Conservation (phyloP, 1,140 invertebrate genomes). For the Pollicipes pollicipes region DNA sequence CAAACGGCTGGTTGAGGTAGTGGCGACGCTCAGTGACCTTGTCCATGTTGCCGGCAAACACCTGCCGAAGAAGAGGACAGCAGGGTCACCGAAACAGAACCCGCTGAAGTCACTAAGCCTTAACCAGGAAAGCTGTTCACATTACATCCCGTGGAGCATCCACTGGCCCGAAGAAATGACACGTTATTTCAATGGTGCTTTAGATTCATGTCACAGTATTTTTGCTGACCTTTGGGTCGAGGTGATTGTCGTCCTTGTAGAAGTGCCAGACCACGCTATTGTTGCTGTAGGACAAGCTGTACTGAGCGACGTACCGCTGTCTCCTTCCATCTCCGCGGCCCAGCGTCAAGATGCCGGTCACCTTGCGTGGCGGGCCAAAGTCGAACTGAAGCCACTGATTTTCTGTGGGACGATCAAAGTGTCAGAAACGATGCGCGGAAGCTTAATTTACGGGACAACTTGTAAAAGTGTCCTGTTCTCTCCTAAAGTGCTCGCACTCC, state of each 20-base stretch:
- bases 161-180: background rate
- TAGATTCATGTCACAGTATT: background rate
- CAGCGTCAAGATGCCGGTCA: constrained; percentile 34
- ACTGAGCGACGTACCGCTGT: constrained; percentile 37
- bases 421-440: too few species aligned
- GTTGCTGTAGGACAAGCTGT: constrained; percentile 38
- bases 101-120: too few species aligned
- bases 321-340: constrained; percentile 35
- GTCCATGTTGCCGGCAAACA: constrained; percentile 38
- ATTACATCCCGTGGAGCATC: too few species aligned
- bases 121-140: too few species aligned
- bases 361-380: constrained; percentile 33
- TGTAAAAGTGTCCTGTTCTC: too few species aligned
- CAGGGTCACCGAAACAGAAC: too few species aligned
- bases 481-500: too few species aligned
- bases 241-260: constrained; percentile 38
- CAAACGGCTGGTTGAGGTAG: constrained; percentile 36
- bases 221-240: constrained; percentile 33
- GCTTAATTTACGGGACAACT: too few species aligned
- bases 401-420: constrained; percentile 21
- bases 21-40: constrained; percentile 33
- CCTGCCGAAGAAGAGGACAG: constrained; percentile 21
- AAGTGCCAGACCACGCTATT: constrained; percentile 36
- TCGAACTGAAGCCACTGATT: constrained; percentile 40
- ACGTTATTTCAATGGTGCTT: background rate